These are phyloP conservation scores for Cacoxenus indagator DNA, from an alignment of 2,888 invertebrate species.

Conservation along the genomic window DNA sequence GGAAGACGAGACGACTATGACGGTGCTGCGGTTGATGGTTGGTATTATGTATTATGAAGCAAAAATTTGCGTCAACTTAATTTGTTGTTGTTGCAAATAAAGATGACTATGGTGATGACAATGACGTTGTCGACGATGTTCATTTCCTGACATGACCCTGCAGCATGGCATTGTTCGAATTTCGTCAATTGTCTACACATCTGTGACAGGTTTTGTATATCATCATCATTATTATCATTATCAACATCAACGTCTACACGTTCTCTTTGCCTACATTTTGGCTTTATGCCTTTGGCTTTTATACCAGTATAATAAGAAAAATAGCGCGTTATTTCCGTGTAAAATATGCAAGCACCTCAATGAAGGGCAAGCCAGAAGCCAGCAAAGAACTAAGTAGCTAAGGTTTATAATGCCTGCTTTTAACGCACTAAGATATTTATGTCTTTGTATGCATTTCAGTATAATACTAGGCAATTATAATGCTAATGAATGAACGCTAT, in stretches of 20 bases:
- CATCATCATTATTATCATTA: neutral
- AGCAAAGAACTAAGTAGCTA: neutral
- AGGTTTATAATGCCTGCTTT: too few species aligned
- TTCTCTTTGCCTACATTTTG: neutral
- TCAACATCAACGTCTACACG: neutral
- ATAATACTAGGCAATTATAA: too few species aligned
- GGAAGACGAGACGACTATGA: neutral
- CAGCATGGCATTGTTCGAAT: slow-evolving; percentile 4
- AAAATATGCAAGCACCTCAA: neutral
- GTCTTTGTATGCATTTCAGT: too few species aligned
- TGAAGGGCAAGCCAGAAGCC: neutral
- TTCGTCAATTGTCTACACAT: slow-evolving; percentile 6
- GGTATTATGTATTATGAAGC: slow-evolving; percentile 45
- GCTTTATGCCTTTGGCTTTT: neutral
- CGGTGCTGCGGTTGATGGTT: neutral
- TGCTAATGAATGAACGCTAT: too few species aligned
- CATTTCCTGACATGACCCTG: neutral
- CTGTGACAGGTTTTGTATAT: slow-evolving; percentile 9
- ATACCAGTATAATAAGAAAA: neutral
- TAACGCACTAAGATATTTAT: too few species aligned
- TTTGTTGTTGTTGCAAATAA: neutral
- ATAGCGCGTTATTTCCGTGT: too few species aligned
- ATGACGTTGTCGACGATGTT: neutral
- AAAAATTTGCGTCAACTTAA: neutral
- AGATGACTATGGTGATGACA: neutral